These are phyloP conservation scores for Heliconius erato DNA, from an alignment of 2,888 invertebrate genomes.

Conservation along the genomic window DNA sequence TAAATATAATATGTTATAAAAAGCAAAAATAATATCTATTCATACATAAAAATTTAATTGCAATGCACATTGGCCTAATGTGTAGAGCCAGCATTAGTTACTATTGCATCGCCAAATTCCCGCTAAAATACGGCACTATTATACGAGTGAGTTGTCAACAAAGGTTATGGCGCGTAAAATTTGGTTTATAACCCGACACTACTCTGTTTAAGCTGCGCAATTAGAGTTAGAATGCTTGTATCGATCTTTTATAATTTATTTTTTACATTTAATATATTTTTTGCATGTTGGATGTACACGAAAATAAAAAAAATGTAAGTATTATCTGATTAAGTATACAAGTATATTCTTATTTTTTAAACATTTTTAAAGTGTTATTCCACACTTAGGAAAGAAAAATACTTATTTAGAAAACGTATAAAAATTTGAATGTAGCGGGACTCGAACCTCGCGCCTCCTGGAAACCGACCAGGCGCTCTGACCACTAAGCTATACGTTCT, in stretches of 20 bases:
- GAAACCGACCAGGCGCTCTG: no score
- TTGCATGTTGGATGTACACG: neutral
- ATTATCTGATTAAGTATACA: no score
- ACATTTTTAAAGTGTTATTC: no score
- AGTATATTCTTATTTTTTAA: no score
- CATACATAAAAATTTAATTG: constrained; percentile 50
- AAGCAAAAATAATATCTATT: neutral
- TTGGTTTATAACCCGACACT: constrained; percentile 83
- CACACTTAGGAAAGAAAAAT: no score
- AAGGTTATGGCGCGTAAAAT: constrained; percentile 84
- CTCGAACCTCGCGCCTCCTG: no score
- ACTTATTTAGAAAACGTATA: no score
- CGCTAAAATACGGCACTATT: constrained; percentile 82
- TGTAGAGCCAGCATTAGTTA: constrained; percentile 55
- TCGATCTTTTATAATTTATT: constrained; percentile 35
- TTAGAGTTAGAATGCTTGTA: constrained; percentile 60
- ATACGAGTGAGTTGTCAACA: constrained; percentile 81
- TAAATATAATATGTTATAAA: no score
- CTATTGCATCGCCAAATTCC: constrained; percentile 63
- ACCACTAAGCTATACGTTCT: no score
- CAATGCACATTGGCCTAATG: constrained; percentile 67
- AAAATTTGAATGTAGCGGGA: no score
- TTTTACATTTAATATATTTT: neutral
- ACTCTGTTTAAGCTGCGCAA: constrained; percentile 71
- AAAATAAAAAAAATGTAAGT: neutral